Conservation (phyloP, 2,888 invertebrate genomes). For the Teinopalpus imperialis region DNA sequence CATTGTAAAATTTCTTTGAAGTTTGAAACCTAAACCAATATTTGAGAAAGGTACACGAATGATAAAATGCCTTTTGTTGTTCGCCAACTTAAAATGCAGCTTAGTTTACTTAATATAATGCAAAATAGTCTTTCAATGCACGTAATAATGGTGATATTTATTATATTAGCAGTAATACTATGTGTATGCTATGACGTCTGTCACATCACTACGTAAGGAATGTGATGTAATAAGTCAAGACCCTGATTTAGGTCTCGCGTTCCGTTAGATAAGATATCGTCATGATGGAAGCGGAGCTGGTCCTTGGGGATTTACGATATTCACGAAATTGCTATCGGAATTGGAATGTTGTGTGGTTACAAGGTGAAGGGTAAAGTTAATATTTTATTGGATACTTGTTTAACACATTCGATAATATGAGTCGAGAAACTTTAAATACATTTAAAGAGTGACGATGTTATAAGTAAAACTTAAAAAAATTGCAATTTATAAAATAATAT, state of each 20-base stretch:
- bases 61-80: conserved; percentile 31
- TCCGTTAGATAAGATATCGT: conserved; percentile 35
- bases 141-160: neutral
- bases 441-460: no score
- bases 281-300: conserved; percentile 29
- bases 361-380: no score
- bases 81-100: conserved; percentile 27
- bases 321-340: conserved; percentile 26
- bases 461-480: no score
- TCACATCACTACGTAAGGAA: conserved; percentile 27
- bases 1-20: no score
- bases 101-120: neutral
- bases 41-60: no score
- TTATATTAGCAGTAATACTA: conserved; percentile 17
- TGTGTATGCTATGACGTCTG: conserved; percentile 16
- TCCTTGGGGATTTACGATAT: conserved; percentile 27
- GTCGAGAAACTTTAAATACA: no score
- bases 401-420: no score
- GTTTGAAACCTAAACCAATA: no score
- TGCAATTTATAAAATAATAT: no score
- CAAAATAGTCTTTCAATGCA: neutral
- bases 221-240: conserved; percentile 33
- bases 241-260: conserved; percentile 38
- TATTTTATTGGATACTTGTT: no score
- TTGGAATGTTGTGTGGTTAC: no score